Percentiles rank a stretch among this genome's conserved stretches.
These are phyloP conservation scores for Mythimna albipuncta DNA, from an alignment of 2,888 invertebrate species.

Conservation along the genomic window DNA sequence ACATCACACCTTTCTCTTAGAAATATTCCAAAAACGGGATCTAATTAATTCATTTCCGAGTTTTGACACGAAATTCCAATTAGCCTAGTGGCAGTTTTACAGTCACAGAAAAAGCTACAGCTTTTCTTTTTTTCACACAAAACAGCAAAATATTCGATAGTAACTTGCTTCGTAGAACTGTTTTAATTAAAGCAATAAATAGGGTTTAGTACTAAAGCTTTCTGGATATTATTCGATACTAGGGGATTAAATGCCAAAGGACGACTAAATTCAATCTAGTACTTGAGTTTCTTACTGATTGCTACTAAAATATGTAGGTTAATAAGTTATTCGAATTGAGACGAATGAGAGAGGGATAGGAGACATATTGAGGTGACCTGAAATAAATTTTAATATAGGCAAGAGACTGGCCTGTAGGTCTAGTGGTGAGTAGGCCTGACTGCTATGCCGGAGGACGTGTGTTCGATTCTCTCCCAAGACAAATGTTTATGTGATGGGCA, in stretches of 20 bases:
- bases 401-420: too few species aligned
- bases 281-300: background rate
- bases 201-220: constrained; percentile 12
- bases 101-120: background rate
- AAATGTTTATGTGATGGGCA: too few species aligned
- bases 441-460: too few species aligned
- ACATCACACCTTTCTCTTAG: background rate
- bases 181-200: constrained; percentile 55
- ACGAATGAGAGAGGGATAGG: too few species aligned
- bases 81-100: background rate
- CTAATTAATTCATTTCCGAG: background rate
- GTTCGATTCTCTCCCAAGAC: too few species aligned
- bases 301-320: constrained; percentile 9
- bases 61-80: background rate
- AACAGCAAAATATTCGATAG: constrained; percentile 17
- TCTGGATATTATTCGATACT: constrained; percentile 32
- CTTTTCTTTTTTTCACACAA: background rate
- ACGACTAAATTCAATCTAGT: constrained; percentile 1
- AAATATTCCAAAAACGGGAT: background rate
- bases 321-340: background rate
- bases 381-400: too few species aligned
- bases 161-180: constrained; percentile 1
- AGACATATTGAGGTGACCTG: too few species aligned
- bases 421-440: too few species aligned
- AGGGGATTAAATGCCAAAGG: constrained; percentile 16